Percentiles rank a stretch among this genome's conserved stretches.
These are phyloP conservation scores for Lamellibrachia luymesi DNA, from an alignment of 1,140 invertebrate species.

Conservation along the genomic window DNA sequence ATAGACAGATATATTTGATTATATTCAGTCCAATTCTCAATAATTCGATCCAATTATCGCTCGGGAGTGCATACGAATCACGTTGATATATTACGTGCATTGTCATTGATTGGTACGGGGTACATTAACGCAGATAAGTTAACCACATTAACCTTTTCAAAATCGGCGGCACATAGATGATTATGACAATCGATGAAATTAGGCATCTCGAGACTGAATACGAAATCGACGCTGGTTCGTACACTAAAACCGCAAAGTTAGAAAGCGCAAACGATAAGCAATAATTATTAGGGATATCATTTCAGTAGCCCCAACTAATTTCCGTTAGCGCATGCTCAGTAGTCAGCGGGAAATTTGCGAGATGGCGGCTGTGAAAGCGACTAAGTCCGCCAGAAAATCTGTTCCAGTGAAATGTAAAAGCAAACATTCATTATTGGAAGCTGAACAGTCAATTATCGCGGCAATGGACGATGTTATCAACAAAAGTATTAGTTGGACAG, in stretches of 20 bases:
- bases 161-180: neutral
- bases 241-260: neutral
- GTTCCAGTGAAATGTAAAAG: neutral
- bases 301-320: neutral
- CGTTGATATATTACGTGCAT: no score
- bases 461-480: neutral
- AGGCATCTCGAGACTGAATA: neutral
- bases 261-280: neutral
- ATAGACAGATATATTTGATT: no score
- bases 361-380: neutral
- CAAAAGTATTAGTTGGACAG: neutral
- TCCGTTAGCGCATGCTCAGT: constrained; percentile 3
- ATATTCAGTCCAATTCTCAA: no score
- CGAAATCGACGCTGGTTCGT: neutral
- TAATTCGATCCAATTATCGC: neutral
- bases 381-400: neutral
- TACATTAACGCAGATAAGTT: neutral
- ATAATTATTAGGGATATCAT: neutral
- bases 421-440: neutral
- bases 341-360: constrained; percentile 3
- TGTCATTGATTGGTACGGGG: no score
- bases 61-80: neutral
- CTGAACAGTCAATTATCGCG: neutral
- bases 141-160: neutral
- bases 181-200: constrained; percentile 1